These are phyloP conservation scores for Pangasius djambal DNA, from an alignment of 2,797 vertebrate species.

Conservation along the genomic window DNA sequence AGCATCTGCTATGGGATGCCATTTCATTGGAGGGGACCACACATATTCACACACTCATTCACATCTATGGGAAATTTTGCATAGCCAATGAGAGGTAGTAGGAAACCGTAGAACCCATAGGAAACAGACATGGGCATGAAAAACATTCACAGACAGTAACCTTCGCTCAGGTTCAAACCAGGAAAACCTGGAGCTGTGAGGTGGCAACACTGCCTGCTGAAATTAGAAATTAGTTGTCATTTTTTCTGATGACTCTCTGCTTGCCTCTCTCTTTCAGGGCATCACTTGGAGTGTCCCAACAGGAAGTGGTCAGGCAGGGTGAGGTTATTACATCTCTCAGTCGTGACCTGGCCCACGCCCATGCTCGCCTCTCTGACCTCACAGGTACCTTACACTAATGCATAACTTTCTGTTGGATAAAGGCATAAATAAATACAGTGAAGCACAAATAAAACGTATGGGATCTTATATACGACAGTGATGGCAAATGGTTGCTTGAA, in stretches of 20 bases:
- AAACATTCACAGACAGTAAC: background rate
- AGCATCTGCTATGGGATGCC: background rate
- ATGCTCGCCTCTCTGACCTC: conserved; percentile 74
- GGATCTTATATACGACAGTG: background rate
- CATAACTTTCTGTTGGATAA: background rate
- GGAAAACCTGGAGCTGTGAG: background rate
- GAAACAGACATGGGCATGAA: background rate
- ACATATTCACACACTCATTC: background rate
- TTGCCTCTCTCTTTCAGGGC: conserved; percentile 56
- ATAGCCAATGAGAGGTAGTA: background rate
- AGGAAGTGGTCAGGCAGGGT: conserved; percentile 67
- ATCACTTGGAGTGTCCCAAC: conserved; percentile 65
- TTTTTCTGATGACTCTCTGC: background rate
- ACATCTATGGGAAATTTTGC: background rate
- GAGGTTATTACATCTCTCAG: conserved; percentile 68
- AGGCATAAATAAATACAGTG: background rate
- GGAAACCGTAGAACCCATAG: background rate
- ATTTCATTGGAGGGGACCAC: background rate
- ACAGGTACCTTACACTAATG: conserved; percentile 67
- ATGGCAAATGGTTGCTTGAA: background rate
- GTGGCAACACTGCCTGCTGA: background rate
- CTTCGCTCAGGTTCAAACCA: background rate
- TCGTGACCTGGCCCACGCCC: conserved; percentile 69
- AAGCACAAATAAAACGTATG: background rate
- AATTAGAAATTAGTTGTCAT: background rate